Base-by-base conservation (phyloP, 2,888 invertebrate genomes). In the Agapetus fuscipes region DNA sequence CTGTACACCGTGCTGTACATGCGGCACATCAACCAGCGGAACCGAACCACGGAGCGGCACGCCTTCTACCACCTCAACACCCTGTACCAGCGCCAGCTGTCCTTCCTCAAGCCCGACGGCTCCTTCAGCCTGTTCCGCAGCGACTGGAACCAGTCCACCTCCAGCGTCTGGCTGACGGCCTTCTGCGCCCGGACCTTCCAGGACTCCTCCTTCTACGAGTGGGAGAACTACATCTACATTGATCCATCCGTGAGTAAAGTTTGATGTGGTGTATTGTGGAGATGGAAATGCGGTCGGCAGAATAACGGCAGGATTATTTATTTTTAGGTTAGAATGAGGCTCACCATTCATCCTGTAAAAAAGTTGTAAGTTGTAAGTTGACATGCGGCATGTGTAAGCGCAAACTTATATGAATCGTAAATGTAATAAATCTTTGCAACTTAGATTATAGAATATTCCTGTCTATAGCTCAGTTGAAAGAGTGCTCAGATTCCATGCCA, bases 201-300 rank as follows among this genome's bases (percentile, higher is more conserved):
- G 59, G 89, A 90, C 56, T 94, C 93, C 0, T 86, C 86, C 25
- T 93, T 93, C 62, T 91, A 93, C 54, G 95, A 96, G 59, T 96
- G 95, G 95, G 94, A 95, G 66, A 90, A 93, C 60, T 90, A 82
- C 55, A 80, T 96, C 38, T 96, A 89, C 62, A 90, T 96, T 49
- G 94, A 95, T 59, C 86, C 90, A 0, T 71, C 76, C 29, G 84
- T 90, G 49, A 60, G 59, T 43, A 20, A 28, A 28, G 10, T 7
- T 12, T 7, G 28, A 28, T 28, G n/a, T n/a, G n/a, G n/a, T n/a
- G n/a, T n/a, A n/a, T n/a, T n/a, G n/a, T n/a, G n/a, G n/a, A n/a
- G n/a, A n/a, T n/a, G n/a, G n/a, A n/a, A n/a, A n/a, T n/a, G n/a
- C n/a, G n/a, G n/a, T n/a, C n/a, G n/a, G n/a, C n/a, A n/a, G n/a